Evolutionary conservation across 2,888 invertebrate genomes (phyloP), one percentile per base, ranked within the genome.

Genomic region (Hoplodrina blanda): DNA sequence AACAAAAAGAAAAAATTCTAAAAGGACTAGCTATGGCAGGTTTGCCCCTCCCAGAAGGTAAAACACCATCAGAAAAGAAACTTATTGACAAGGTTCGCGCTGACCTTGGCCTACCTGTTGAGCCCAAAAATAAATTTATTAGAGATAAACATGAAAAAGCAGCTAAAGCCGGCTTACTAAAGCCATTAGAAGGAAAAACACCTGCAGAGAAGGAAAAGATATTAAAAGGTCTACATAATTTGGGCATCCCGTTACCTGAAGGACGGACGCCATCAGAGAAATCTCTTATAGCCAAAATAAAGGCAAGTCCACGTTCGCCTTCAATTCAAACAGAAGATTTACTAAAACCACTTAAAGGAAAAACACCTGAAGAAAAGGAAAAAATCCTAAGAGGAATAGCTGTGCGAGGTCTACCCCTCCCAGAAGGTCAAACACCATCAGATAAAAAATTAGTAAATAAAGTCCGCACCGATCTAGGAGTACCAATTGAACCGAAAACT

Each of bases 191-290:
- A 15, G 69, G 69, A 6, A 70, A 71, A 1, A 46, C 33, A 4
- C 37, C 67, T 5, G 11, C 25, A 7, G 80, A 82, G 49, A 86
- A 80, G 53, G 20, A 11, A 20, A 59, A 46, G 3, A 10, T 78
- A 33, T 62, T 71, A n/a, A 2, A 46, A 41, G 62, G 25, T 3
- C 10, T 59, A 50, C 41, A 20, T n/a, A 17, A 69, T 8, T n/a
- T 69, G 8, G 89, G 88, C 0, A 65, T 69, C 10, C 54, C 30
- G 4, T 80, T n/a, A 76, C 90, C 13, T 71, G 84, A 82, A 73
- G 88, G 88, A 0, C 65, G 83, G 30, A 85, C 87, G 0, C 49
- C 84, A 10, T 89, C 89, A 50, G 80, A 85, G 67, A 86, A 85
- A 73, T 68, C 74, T 15, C 46, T 76, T 7, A 69, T 83, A 19